A percentile compares a stretch with the other conserved stretches of the same genome.
Conservation (phyloP, 30 jellyfish, hydroid and myxozoan species). For the Hydra vulgaris region DNA sequence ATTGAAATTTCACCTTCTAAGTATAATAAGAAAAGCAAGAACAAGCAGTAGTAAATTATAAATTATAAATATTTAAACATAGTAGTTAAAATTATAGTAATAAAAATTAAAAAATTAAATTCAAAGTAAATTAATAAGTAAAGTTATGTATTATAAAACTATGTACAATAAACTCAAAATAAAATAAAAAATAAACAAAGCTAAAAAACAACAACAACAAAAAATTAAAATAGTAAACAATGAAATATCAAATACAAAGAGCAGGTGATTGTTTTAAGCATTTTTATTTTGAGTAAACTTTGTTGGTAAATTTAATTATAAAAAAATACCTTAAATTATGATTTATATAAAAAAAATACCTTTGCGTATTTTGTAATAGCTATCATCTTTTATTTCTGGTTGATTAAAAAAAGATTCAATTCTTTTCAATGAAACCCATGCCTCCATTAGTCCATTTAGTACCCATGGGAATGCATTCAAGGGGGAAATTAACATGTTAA, state of each 20-base stretch:
- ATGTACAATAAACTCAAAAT: no score
- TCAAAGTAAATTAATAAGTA: no score
- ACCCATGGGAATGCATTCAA: conserved; percentile 96
- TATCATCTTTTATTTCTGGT: conserved; percentile 48
- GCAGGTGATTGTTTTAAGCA: no score
- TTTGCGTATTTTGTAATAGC: conserved; percentile 25
- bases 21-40: neutral
- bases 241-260: no score
- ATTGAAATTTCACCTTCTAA: neutral
- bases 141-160: no score
- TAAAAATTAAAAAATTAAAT: no score
- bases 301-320: neutral
- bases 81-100: no score
- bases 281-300: no score
- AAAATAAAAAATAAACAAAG: no score
- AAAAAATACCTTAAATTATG: neutral
- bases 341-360: neutral
- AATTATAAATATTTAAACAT: no score
- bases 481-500: conserved; percentile 77
- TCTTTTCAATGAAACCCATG: conserved; percentile 85
- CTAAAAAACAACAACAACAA: no score
- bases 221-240: no score
- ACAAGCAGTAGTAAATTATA: neutral
- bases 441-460: conserved; percentile 82
- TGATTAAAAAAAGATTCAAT: conserved; percentile 49